Evolutionary conservation across 2,888 invertebrate genomes (phyloP).

Genomic region (Drosophila bunnanda): DNA sequence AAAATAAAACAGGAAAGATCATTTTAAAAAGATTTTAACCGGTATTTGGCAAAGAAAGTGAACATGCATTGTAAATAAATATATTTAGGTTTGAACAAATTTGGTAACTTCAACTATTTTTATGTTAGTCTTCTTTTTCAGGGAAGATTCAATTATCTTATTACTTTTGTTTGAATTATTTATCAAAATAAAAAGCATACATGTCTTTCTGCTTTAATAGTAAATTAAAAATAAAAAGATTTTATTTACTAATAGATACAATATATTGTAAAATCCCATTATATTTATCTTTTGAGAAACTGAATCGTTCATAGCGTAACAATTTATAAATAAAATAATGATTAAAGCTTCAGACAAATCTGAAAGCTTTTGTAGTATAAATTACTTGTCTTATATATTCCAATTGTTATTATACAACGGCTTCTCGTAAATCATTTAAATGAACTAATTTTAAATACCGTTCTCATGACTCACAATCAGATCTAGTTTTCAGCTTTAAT

Average conservation of each 20-base stretch:
- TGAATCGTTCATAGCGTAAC: neutral
- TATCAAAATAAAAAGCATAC: too few species aligned
- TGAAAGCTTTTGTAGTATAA: too few species aligned
- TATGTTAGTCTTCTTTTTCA: neutral
- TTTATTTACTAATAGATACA: neutral
- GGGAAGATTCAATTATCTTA: neutral
- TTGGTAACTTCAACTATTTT: too few species aligned
- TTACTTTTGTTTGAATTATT: neutral
- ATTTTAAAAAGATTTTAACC: neutral
- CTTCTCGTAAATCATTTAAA: neutral
- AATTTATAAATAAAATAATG: neutral
- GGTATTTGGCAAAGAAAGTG: fast-evolving
- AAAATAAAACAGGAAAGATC: neutral
- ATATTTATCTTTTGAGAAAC: too few species aligned
- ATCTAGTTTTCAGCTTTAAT: neutral
- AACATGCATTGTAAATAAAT: neutral
- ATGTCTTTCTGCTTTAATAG: neutral
- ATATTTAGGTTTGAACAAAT: neutral
- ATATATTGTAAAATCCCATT: too few species aligned
- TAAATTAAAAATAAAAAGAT: neutral
- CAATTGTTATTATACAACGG: neutral
- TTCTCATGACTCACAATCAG: neutral
- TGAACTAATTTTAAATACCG: neutral
- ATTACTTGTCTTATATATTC: neutral
- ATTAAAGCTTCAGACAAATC: neutral